Conservation (phyloP, 2,888 invertebrate genomes). For the Pocota personata region DNA sequence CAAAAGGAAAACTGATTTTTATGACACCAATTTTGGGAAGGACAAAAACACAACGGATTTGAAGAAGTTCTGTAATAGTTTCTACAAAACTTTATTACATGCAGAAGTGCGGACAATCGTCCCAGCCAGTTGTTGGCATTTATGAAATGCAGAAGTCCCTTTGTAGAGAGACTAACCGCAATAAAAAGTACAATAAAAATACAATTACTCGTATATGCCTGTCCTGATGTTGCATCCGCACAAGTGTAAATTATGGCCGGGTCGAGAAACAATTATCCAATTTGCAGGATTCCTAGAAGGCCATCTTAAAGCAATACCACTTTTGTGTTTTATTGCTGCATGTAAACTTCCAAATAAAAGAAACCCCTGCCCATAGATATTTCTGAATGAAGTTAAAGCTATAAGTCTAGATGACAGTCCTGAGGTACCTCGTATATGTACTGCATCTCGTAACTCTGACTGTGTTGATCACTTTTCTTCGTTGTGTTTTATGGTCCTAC, state of each 20-base stretch:
- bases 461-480: not conserved
- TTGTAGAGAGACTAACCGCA: constrained; percentile 37
- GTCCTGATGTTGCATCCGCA: not conserved
- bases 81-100: constrained; percentile 12
- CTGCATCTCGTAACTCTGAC: not conserved
- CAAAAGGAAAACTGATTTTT: constrained; percentile 2
- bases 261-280: not conserved
- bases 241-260: constrained; percentile 8
- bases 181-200: constrained; percentile 12
- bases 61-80: constrained; percentile 5
- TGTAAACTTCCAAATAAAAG: not conserved
- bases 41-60: not conserved
- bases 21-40: constrained; percentile 1
- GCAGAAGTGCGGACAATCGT: not conserved
- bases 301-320: not conserved
- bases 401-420: not conserved
- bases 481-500: not conserved
- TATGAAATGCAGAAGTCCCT: constrained; percentile 3
- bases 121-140: not conserved
- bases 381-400: not conserved
- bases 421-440: not conserved
- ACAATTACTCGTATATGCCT: not conserved
- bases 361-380: not conserved
- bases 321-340: not conserved
- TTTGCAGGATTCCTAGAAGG: not conserved